Conservation (phyloP, 2,113 vertebrate genomes). For the Patagioenas fasciata region DNA sequence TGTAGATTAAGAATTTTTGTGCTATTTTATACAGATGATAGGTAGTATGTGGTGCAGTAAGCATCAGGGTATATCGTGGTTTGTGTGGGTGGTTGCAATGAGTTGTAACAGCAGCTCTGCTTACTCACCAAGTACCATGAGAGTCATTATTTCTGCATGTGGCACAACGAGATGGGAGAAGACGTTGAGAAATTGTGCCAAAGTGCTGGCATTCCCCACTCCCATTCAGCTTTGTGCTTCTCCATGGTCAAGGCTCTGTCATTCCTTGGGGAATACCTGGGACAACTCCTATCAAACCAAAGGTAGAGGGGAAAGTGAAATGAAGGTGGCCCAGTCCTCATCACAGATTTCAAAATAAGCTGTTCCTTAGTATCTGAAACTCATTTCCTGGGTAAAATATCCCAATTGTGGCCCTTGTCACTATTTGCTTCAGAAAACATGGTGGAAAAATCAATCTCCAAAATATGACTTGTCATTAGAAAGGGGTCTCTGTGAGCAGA, state of each 20-base stretch:
- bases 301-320: neutral
- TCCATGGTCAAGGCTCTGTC: neutral
- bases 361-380: neutral
- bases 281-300: neutral
- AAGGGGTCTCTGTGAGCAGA: neutral
- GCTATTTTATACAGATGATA: neutral
- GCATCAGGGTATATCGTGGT: neutral
- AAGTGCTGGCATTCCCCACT: neutral
- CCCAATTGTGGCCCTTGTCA: neutral
- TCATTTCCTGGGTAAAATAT: neutral
- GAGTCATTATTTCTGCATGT: neutral
- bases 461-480: neutral
- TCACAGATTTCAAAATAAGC: neutral
- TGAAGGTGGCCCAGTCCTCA: neutral
- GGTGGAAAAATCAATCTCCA: neutral
- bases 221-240: accelerated
- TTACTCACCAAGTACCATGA: neutral
- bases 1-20: neutral
- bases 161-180: neutral
- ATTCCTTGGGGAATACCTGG: neutral
- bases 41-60: neutral
- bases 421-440: neutral
- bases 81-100: neutral
- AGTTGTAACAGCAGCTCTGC: neutral
- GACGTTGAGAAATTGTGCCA: neutral